These are phyloP conservation scores for Dione juno DNA, from an alignment of 2,888 invertebrate species.

Conservation along the genomic window DNA sequence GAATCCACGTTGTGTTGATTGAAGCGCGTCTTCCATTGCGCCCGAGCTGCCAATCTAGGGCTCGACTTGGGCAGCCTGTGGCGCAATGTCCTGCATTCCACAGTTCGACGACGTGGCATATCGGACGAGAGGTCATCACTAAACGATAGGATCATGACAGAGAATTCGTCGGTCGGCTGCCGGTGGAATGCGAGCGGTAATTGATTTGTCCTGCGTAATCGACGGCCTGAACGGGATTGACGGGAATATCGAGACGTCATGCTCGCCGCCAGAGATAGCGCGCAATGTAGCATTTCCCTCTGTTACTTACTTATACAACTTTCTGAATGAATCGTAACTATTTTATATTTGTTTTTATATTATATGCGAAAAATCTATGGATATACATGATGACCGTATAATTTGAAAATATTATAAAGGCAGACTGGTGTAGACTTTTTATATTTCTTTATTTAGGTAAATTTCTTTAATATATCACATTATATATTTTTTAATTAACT, in stretches of 20 bases:
- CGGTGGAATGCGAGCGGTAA: slow-evolving; percentile 78
- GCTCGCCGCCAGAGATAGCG: slow-evolving; percentile 46
- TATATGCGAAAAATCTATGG: too few species aligned
- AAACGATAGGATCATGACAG: slow-evolving; percentile 77
- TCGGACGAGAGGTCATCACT: slow-evolving; percentile 71
- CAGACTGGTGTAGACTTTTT: too few species aligned
- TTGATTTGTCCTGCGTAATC: slow-evolving; percentile 83
- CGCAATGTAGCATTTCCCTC: slow-evolving; percentile 36
- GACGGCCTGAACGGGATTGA: slow-evolving; percentile 71
- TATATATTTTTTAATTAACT: too few species aligned
- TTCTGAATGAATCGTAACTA: slow-evolving; percentile 1
- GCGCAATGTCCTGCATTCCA: slow-evolving; percentile 70
- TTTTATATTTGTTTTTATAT: too few species aligned
- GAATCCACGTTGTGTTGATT: slow-evolving; percentile 75
- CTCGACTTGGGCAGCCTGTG: slow-evolving; percentile 56
- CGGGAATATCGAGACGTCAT: slow-evolving; percentile 72
- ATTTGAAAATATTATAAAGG: too few species aligned
- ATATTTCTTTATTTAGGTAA: too few species aligned
- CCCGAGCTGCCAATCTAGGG: slow-evolving; percentile 65
- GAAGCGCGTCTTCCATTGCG: slow-evolving; percentile 73
- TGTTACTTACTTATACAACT: slow-evolving; percentile 22
- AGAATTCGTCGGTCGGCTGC: slow-evolving; percentile 77
- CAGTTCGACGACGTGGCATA: slow-evolving; percentile 58
- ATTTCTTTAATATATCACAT: too few species aligned
- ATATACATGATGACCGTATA: too few species aligned